These are phyloP conservation scores for Sebastiscus tertius DNA, from an alignment of 2,797 vertebrate genomes.

Conservation along the genomic window DNA sequence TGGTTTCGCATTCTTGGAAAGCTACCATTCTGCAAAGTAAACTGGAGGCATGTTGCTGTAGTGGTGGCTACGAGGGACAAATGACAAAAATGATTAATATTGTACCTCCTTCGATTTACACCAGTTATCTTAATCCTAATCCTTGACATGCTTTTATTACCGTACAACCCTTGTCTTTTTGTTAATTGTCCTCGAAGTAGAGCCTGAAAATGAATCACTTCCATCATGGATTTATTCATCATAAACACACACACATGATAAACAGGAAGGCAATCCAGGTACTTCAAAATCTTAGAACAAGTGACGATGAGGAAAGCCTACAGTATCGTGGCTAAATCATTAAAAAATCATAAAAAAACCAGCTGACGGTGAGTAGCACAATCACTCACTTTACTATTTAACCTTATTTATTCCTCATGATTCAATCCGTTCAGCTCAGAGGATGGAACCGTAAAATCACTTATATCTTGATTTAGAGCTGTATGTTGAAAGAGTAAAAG, in stretches of 20 bases:
- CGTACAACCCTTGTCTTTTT: no score
- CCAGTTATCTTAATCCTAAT: no score
- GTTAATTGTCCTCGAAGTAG: no score
- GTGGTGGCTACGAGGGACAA: neutral
- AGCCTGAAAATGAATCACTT: neutral
- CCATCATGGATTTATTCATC: no score
- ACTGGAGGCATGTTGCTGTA: neutral
- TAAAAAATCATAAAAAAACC: constrained; percentile 38
- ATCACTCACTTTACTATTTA: neutral
- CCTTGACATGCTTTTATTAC: no score
- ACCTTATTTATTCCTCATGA: constrained; percentile 26
- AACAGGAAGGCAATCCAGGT: no score
- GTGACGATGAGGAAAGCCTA: no score
- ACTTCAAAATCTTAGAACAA: no score
- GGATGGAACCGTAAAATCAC: constrained; percentile 4
- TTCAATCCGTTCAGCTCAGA: constrained; percentile 27
- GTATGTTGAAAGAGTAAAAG: neutral
- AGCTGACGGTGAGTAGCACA: constrained; percentile 91
- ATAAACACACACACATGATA: no score
- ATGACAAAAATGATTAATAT: no score
- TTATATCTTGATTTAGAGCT: constrained; percentile 32
- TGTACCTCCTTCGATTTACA: no score
- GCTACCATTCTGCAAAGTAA: neutral
- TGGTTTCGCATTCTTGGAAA: neutral
- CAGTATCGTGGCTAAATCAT: no score